Evolutionary conservation across 2,888 invertebrate species (phyloP).

Genomic region (Caradrina kadenii): DNA sequence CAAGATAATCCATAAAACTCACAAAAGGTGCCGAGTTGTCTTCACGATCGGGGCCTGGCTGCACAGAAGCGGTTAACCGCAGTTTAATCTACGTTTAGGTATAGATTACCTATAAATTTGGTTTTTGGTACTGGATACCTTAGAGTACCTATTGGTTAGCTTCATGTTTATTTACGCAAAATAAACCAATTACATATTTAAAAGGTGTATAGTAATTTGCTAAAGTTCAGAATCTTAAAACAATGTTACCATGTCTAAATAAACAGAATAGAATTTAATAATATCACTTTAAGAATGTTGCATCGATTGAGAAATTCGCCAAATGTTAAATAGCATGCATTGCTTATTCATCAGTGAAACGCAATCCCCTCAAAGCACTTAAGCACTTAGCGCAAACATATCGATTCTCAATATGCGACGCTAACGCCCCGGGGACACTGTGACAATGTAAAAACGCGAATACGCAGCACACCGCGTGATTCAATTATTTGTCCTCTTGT

Average conservation of each 20-base stretch:
- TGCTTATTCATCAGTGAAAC: slow-evolving; percentile 86
- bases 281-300: slow-evolving; percentile 23
- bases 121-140: not conserved
- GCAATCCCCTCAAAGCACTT: slow-evolving; percentile 88
- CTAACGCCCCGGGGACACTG: slow-evolving; percentile 83
- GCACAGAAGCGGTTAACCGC: slow-evolving; percentile 65
- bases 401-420: slow-evolving; percentile 85
- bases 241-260: not conserved
- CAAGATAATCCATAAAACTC: slow-evolving; percentile 88
- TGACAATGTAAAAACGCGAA: slow-evolving; percentile 87
- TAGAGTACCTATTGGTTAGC: not conserved
- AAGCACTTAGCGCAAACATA: slow-evolving; percentile 89
- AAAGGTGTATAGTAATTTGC: not conserved
- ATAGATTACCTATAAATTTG: slow-evolving; percentile 9
- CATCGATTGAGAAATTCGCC: slow-evolving; percentile 48
- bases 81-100: slow-evolving; percentile 59
- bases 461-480: slow-evolving; percentile 79
- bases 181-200: not conserved
- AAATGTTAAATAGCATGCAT: slow-evolving; percentile 77
- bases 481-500: slow-evolving; percentile 84
- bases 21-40: slow-evolving; percentile 89
- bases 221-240: not conserved
- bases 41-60: slow-evolving; percentile 76
- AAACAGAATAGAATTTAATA: not conserved
- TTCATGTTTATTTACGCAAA: not conserved